Evolutionary conservation across 2,113 vertebrate genomes (phyloP).

Genomic region (Morone saxatilis): DNA sequence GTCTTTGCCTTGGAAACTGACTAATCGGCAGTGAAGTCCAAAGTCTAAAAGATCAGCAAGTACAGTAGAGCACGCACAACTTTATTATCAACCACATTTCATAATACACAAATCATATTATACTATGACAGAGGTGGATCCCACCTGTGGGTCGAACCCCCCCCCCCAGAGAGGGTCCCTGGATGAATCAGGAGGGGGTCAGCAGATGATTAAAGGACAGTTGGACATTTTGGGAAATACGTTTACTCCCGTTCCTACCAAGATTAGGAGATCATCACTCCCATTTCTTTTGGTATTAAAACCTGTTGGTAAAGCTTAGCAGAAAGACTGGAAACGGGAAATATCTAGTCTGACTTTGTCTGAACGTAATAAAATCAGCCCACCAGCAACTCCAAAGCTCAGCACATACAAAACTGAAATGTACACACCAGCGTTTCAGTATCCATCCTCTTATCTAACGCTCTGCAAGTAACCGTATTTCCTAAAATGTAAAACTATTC

Average conservation of each 20-base stretch:
- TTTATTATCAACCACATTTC: conserved; percentile 34
- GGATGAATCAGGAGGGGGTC: conserved; percentile 31
- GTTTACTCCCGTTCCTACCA: not conserved
- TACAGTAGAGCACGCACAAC: conserved; percentile 43
- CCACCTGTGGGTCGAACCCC: conserved; percentile 44
- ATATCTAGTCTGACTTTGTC: not conserved
- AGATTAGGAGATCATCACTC: too few species aligned
- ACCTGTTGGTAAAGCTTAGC: not conserved
- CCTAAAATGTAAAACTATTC: not conserved
- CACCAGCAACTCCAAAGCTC: not conserved
- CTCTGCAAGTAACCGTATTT: not conserved
- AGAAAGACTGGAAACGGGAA: not conserved
- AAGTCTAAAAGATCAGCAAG: conserved; percentile 68
- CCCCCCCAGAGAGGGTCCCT: conserved; percentile 25
- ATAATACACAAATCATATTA: conserved; percentile 29
- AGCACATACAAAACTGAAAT: not conserved
- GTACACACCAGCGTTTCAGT: too few species aligned
- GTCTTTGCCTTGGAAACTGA: conserved; percentile 60
- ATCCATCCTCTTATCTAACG: not conserved
- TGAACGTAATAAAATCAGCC: not conserved
- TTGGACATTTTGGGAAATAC: too few species aligned
- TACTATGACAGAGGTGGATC: conserved; percentile 27
- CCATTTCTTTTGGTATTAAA: not conserved
- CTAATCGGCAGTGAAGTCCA: conserved; percentile 60
- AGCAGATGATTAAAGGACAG: conserved; percentile 28